Evolutionary conservation across 2,888 invertebrate genomes (phyloP).

Genomic region (Polia nebulosa): DNA sequence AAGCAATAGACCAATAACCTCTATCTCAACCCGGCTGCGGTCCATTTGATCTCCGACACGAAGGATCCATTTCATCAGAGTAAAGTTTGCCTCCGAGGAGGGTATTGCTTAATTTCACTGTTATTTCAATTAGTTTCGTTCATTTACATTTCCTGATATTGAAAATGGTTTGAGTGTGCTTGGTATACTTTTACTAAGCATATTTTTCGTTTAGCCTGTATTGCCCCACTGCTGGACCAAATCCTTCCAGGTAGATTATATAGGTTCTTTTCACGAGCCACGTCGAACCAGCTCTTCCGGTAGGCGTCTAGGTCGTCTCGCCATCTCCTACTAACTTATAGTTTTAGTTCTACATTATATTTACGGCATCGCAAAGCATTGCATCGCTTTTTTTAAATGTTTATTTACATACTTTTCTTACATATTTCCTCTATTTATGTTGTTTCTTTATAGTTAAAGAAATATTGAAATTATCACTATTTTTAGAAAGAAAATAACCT

Average conservation of each 20-base stretch:
- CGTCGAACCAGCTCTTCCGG: no score
- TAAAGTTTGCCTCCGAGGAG: slow-evolving; percentile 30
- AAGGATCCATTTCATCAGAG: slow-evolving; percentile 38
- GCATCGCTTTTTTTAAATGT: background rate
- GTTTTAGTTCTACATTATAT: background rate
- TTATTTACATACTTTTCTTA: no score
- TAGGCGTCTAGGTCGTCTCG: no score
- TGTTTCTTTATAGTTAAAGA: no score
- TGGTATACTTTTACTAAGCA: background rate
- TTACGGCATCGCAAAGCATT: background rate
- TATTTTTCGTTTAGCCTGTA: no score
- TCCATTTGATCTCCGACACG: slow-evolving; percentile 46
- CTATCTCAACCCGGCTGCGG: slow-evolving; percentile 19
- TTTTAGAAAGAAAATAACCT: no score
- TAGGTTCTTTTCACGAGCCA: no score
- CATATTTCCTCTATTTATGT: no score
- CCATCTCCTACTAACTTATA: no score
- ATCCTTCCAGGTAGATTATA: no score
- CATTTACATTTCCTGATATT: slow-evolving; percentile 3
- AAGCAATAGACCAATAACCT: slow-evolving; percentile 34
- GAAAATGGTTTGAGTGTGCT: background rate
- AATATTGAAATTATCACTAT: no score
- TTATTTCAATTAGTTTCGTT: background rate
- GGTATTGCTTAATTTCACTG: slow-evolving; percentile 25
- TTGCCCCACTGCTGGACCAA: no score